Conservation (phyloP, 2,888 invertebrate genomes). For the Chloromyia formosa region DNA sequence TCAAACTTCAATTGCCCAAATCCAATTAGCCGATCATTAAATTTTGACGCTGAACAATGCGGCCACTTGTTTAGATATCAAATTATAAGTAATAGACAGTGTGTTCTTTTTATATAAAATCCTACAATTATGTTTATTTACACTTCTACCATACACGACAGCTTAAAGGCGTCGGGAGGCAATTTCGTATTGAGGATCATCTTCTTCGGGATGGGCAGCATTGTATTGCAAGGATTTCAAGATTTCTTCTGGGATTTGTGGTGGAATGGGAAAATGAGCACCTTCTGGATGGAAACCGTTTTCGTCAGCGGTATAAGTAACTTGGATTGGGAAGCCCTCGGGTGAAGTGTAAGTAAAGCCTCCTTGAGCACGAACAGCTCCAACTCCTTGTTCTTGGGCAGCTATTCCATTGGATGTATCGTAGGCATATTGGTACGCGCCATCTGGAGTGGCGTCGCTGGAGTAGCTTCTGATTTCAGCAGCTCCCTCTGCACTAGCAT, state of each 20-base stretch:
- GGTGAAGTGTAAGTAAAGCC: slow-evolving; percentile 66
- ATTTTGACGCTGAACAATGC: not conserved
- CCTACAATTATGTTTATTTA: slow-evolving; percentile 26
- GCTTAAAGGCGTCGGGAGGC: slow-evolving; percentile 29
- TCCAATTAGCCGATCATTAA: not conserved
- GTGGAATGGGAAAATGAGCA: slow-evolving; percentile 33
- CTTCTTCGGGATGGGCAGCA: slow-evolving; percentile 40
- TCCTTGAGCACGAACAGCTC: slow-evolving; percentile 60
- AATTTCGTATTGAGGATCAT: slow-evolving; percentile 31
- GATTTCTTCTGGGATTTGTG: slow-evolving; percentile 39
- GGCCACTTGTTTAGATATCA: not conserved
- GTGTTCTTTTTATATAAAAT: slow-evolving; percentile 8
- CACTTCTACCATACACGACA: slow-evolving; percentile 24
- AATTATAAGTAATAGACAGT: slow-evolving; percentile 2
- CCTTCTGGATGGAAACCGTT: slow-evolving; percentile 36
- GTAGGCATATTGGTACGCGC: slow-evolving; percentile 58
- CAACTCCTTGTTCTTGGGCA: slow-evolving; percentile 67
- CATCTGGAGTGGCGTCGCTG: slow-evolving; percentile 29
- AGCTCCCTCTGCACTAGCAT: slow-evolving; percentile 19
- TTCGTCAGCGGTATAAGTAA: slow-evolving; percentile 59
- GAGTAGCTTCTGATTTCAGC: slow-evolving; percentile 62
- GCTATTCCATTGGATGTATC: slow-evolving; percentile 71
- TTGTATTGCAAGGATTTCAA: slow-evolving; percentile 48
- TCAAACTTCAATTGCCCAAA: not conserved
- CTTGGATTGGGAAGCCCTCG: slow-evolving; percentile 64